phyloP scores from a whole-genome alignment of 2,888 invertebrate species.

The Rhagonycha fulva region DNA sequence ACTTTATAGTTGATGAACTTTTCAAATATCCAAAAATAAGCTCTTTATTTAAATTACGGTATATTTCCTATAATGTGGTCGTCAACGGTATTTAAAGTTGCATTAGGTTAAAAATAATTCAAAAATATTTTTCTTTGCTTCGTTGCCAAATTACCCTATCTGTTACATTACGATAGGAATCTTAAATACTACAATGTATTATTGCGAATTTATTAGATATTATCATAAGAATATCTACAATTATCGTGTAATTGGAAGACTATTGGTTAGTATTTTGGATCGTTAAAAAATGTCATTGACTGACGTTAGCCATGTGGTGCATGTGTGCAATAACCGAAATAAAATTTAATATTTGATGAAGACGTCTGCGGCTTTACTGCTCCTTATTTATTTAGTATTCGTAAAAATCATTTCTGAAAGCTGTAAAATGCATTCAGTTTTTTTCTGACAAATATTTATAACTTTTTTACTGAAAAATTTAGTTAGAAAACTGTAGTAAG shows the following conservation, averaged over 20 bases:
- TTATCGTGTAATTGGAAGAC: too few relatives aligned
- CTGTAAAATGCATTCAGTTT: not conserved
- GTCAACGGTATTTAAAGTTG: not conserved
- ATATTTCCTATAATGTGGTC: not conserved
- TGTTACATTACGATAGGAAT: not conserved
- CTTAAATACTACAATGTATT: not conserved
- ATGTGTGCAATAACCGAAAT: not conserved
- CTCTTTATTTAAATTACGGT: not conserved
- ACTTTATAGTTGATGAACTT: not conserved
- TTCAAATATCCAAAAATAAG: not conserved
- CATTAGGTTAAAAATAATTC: not conserved
- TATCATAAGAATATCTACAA: not conserved
- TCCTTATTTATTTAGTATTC: not conserved
- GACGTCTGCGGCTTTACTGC: not conserved
- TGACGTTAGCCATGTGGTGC: too few relatives aligned
- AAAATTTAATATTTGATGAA: not conserved
- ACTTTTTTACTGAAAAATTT: not conserved
- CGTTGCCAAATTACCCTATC: not conserved
- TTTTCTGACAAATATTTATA: not conserved
- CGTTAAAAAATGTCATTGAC: too few relatives aligned
- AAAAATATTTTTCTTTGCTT: not conserved
- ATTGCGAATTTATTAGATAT: not conserved
- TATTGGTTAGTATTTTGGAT: too few relatives aligned
- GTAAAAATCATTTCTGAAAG: not conserved
- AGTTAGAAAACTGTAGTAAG: not conserved